Evolutionary conservation across 2,888 invertebrate species (phyloP), one percentile per base, ranked within the genome.

Genomic region (Linnaemya tessellans): DNA sequence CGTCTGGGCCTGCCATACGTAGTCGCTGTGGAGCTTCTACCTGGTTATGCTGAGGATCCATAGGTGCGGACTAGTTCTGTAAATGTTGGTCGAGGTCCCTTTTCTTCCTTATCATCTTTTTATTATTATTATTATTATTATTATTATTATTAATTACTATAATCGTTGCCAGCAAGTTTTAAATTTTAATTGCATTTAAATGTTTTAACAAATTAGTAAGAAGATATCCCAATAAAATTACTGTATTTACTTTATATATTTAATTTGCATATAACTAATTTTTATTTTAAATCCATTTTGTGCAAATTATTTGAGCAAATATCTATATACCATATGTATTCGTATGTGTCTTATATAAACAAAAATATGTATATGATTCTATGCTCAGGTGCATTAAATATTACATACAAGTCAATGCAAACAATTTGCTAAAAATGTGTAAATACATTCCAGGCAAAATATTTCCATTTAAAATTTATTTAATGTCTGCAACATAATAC

Each of bases 401-500:
- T 65, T 82, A 58, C 71, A 71, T 77, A 70, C 30, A 71, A 77
- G 65, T 65, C 58, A 77, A 77, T 49, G 51, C 77, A 77, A 82
- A 82, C 49, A 82, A 70, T 58, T 77, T 67, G 43, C 30, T 65
- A 82, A 77, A 71, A 82, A 64, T 49, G 25, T 71, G 65, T 71
- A 77, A 82, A 77, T 70, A 70, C n/a, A 41, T 3, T 3, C 30
- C 2, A 20, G n/a, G 41, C 46, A 67, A 70, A 70, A 51, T 70
- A 56, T 64, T 70, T 75, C 35, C 64, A 62, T 54, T 22, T 49
- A 4, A 54, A 54, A 54, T 54, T 18, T 54, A 22, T 54, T 54
- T 68, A 49, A 43, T 49, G 41, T 68, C 10, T 62, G 20, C 62
- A n/a, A n/a, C n/a, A n/a, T n/a, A n/a, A n/a, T n/a, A n/a, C n/a